Evolutionary conservation across 1,140 invertebrate species (phyloP).

Genomic region (Sinonovacula constricta): DNA sequence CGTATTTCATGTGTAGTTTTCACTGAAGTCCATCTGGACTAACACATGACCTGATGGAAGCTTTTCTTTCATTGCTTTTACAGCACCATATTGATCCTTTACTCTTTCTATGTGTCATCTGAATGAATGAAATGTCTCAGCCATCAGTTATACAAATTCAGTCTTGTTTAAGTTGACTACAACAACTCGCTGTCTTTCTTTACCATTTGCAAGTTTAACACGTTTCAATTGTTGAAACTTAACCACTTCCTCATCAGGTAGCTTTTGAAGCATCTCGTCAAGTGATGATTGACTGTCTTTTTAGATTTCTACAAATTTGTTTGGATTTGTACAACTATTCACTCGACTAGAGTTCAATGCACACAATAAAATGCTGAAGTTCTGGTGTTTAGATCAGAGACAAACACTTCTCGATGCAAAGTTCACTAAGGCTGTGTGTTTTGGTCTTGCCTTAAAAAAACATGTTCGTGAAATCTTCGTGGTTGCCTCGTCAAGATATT

Average conservation of each 20-base stretch:
- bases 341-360: not conserved
- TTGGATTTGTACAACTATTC: not conserved
- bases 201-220: no score
- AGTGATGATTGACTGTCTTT: not conserved
- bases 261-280: no score
- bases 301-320: not conserved
- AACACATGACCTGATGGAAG: no score
- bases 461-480: not conserved
- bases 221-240: no score
- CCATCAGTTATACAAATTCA: no score
- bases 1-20: no score
- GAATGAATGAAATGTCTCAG: no score
- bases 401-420: conserved; percentile 12
- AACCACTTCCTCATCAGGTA: no score
- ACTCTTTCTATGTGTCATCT: conserved; percentile 14
- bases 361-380: not conserved
- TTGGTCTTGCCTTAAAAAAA: not conserved
- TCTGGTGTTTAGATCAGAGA: no score
- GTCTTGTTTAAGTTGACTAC: no score
- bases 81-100: conserved; percentile 8
- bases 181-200: not conserved
- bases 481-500: not conserved
- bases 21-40: no score
- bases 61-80: conserved; percentile 17
- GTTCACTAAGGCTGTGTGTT: not conserved